phyloP scores from a whole-genome alignment of 2,113 vertebrate genomes.

The Deroptyus accipitrinus region DNA sequence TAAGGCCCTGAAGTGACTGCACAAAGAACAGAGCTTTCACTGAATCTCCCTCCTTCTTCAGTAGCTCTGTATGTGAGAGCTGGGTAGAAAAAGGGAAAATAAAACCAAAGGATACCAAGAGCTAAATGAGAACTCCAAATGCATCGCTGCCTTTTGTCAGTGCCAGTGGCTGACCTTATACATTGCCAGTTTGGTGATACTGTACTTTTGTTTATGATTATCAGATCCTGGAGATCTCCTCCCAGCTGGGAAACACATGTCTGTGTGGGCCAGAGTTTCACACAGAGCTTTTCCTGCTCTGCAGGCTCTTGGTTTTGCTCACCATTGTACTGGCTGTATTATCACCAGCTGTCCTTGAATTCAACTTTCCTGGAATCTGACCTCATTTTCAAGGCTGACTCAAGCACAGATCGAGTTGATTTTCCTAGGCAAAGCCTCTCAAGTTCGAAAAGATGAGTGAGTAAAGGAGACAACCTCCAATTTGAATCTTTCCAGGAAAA shows the following conservation, averaged over 20 bases:
- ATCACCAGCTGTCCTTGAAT: neutral
- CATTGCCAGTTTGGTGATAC: neutral
- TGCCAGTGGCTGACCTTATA: neutral
- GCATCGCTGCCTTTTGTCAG: neutral
- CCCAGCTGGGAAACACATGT: constrained; percentile 11
- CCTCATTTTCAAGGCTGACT: neutral
- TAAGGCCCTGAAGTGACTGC: neutral
- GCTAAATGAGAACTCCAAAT: neutral
- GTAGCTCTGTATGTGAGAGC: neutral
- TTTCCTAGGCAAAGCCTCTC: neutral
- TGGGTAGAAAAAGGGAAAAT: neutral
- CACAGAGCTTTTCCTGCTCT: constrained; percentile 4
- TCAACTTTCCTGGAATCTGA: neutral
- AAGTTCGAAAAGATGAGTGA: neutral
- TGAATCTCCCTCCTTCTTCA: neutral
- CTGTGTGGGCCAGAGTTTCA: neutral
- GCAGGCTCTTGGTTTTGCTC: neutral
- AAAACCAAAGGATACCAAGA: neutral
- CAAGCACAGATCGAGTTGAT: neutral
- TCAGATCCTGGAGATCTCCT: neutral
- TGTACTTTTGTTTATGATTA: neutral
- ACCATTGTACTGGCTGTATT: neutral
- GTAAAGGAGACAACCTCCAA: neutral
- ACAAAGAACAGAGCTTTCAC: neutral
- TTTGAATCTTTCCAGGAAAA: neutral